Conservation (phyloP, 2,888 invertebrate genomes). For the Euplexia lucipara region DNA sequence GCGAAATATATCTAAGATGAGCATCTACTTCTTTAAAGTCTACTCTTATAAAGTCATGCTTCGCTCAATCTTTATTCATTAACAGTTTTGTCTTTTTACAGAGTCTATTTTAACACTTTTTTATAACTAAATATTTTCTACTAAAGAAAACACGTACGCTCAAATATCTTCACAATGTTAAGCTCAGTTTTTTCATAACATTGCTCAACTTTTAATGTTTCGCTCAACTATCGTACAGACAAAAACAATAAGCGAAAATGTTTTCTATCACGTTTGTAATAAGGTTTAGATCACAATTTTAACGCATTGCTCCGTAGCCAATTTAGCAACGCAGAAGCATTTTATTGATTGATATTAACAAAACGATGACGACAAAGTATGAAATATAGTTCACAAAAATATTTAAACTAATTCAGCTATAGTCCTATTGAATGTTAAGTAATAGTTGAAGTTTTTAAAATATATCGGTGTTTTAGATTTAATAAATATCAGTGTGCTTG, state of each 20-base stretch:
- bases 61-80: slow-evolving; percentile 39
- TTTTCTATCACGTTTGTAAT: slow-evolving; percentile 56
- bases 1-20: slow-evolving; percentile 9
- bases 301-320: slow-evolving; percentile 51
- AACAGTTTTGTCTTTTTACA: slow-evolving; percentile 26
- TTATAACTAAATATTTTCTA: slow-evolving; percentile 45
- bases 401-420: slow-evolving; percentile 49
- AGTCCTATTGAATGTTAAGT: slow-evolving; percentile 37
- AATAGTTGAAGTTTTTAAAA: slow-evolving; percentile 52
- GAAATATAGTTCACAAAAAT: slow-evolving; percentile 45
- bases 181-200: slow-evolving; percentile 19
- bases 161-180: slow-evolving; percentile 36
- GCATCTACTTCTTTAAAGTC: no score
- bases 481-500: slow-evolving; percentile 42
- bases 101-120: slow-evolving; percentile 52
- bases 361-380: slow-evolving; percentile 47
- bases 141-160: slow-evolving; percentile 23
- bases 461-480: slow-evolving; percentile 55
- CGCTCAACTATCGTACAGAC: slow-evolving; percentile 34
- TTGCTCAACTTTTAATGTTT: slow-evolving; percentile 26
- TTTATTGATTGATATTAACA: slow-evolving; percentile 55
- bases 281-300: slow-evolving; percentile 59
- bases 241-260: slow-evolving; percentile 54
- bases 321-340: slow-evolving; percentile 52
- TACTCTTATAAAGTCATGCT: slow-evolving; percentile 24